A percentile compares a stretch with the other conserved stretches of the same genome.
Conservation (phyloP, 2,113 vertebrate genomes). For the Takifugu bimaculatus region DNA sequence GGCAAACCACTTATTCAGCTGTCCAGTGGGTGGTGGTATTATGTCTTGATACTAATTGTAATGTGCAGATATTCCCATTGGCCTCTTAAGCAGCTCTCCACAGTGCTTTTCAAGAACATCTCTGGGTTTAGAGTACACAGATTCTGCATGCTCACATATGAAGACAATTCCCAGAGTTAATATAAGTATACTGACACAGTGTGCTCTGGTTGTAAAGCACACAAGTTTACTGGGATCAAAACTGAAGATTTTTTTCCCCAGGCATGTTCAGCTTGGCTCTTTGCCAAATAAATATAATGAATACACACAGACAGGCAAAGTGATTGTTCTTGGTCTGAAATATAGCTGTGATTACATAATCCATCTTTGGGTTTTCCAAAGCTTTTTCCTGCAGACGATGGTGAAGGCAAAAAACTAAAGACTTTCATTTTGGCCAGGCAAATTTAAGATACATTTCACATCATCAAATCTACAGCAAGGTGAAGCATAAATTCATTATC, state of each 20-base stretch:
- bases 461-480: not conserved
- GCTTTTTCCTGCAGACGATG: too few relatives aligned
- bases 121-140: conserved; percentile 43
- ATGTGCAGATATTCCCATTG: conserved; percentile 67
- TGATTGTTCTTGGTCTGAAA: too few relatives aligned
- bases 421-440: not conserved
- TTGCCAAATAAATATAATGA: conserved; percentile 23
- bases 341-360: too few relatives aligned
- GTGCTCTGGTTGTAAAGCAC: conserved; percentile 37
- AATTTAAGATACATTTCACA: not conserved
- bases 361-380: too few relatives aligned
- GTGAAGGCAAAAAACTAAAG: conserved; percentile 5
- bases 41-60: conserved; percentile 72
- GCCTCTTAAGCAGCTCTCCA: conserved; percentile 65
- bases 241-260: conserved; percentile 29
- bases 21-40: conserved; percentile 70
- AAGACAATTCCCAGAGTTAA: conserved; percentile 59
- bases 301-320: not conserved
- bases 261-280: conserved; percentile 36
- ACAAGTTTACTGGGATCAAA: conserved; percentile 17
- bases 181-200: conserved; percentile 40
- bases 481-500: not conserved
- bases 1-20: conserved; percentile 62
- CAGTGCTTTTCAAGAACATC: conserved; percentile 57
- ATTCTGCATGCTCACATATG: conserved; percentile 51